Percentiles rank a stretch among this genome's conserved stretches.
Conservation (phyloP, 2,113 vertebrate species). For the Nestor notabilis region DNA sequence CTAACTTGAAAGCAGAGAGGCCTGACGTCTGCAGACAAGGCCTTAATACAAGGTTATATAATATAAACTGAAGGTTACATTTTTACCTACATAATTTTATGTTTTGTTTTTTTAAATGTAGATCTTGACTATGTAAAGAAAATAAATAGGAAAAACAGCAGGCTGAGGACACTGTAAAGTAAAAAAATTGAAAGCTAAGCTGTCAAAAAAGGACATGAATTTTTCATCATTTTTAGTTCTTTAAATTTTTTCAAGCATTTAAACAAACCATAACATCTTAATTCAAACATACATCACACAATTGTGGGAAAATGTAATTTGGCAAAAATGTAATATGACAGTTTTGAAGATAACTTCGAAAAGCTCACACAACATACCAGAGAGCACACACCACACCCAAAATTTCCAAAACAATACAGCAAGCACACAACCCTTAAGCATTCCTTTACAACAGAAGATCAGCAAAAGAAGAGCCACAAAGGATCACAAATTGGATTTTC, state of each 20-base stretch:
- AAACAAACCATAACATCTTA: background rate
- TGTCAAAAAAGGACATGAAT: background rate
- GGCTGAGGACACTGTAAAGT: background rate
- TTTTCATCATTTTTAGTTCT: background rate
- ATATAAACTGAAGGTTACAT: background rate
- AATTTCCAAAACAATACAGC: background rate
- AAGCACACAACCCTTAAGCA: background rate
- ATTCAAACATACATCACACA: background rate
- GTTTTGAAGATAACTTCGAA: background rate
- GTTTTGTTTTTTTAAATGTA: background rate
- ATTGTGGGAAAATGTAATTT: background rate
- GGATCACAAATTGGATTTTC: background rate
- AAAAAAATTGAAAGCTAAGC: background rate
- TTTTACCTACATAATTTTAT: background rate
- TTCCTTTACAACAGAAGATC: background rate
- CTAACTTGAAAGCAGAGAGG: background rate
- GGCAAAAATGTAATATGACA: background rate
- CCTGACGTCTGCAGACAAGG: background rate
- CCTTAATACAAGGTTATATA: background rate
- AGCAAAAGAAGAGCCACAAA: background rate
- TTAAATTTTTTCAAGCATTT: background rate
- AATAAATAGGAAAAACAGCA: background rate
- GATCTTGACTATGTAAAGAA: background rate
- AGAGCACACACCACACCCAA: background rate
- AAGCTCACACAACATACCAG: background rate